Base-by-base conservation (phyloP, 1,140 invertebrate species). In the Doryteuthis pealeii region DNA sequence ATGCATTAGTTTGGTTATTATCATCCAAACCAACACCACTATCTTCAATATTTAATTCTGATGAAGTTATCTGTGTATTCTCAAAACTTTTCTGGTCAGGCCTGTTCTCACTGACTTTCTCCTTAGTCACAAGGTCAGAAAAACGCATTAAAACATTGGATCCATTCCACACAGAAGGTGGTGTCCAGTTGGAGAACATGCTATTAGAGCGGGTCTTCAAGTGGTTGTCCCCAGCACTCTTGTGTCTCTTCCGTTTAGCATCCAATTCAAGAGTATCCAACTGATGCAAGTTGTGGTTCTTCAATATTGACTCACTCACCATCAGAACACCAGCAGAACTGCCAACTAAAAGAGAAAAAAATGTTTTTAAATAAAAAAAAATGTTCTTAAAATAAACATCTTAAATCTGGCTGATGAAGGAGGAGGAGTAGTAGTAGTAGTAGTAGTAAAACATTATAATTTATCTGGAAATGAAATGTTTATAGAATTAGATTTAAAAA, bases 311-410 rank as follows among this genome's bases (percentile, higher is more conserved):
- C 30, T 84, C 80, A 74, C 87, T 89, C 10, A 85, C 73, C 87
- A 92, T 92, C 30, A 92, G 81, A 22, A 92, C 82, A 1, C 91
- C 91, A 71, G 91, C 91, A 76, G 90, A 89, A 78, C 89, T 91
- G 49, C 90, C 88, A 78, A 91, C 91, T 91, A 79, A 8, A 81
- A 78, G 32, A 69, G 79, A 73, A 71, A 76, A 49, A 66, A 73
- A 73, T 45, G 71, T 40, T 40, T 40, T 40, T 40, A 40, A 40
- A 40, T 40, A 40, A 3, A 40, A 10, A 40, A n/a, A 40, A 5
- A 40, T 3, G 35, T 40, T 10, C 35, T 40, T 40, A 3, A 40
- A 40, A 40, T 40, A 3, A 40, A 40, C 10, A 40, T 40, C 35
- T 40, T 3, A 40, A 40, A 40, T 10, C 10, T 3, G 35, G 35